A percentile compares a stretch with the other conserved stretches of the same genome.
Conservation (phyloP, 1,140 invertebrate species). For the Lasioglossum albipes region DNA sequence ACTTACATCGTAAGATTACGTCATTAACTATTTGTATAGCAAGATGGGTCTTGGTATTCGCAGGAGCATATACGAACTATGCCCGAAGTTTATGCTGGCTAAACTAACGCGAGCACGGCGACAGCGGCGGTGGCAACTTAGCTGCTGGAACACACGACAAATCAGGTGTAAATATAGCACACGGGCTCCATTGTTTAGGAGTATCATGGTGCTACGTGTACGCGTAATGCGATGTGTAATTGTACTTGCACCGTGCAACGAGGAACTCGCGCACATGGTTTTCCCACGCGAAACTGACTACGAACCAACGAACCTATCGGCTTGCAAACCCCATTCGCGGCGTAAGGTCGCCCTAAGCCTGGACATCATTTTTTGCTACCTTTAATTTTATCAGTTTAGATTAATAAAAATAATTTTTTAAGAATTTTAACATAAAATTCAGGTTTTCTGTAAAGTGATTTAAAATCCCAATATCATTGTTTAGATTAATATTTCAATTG, state of each 20-base stretch:
- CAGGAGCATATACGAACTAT: conserved; percentile 52
- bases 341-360: no score
- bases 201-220: background rate
- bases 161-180: conserved; percentile 48
- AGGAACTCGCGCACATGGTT: no score
- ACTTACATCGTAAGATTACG: conserved; percentile 52
- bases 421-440: no score
- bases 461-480: no score
- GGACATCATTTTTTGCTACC: no score
- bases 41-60: conserved; percentile 58
- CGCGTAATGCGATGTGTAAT: background rate
- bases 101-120: conserved; percentile 41
- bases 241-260: background rate
- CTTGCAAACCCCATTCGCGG: no score
- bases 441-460: no score
- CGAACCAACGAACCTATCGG: no score
- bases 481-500: no score
- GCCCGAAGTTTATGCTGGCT: conserved; percentile 57
- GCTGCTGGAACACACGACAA: conserved; percentile 38
- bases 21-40: conserved; percentile 62
- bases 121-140: conserved; percentile 27
- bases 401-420: no score
- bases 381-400: no score
- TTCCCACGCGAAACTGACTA: no score
- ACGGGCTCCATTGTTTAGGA: background rate